Evolutionary conservation across 2,888 invertebrate species (phyloP).

Genomic region (Rhamnusium bicolor): DNA sequence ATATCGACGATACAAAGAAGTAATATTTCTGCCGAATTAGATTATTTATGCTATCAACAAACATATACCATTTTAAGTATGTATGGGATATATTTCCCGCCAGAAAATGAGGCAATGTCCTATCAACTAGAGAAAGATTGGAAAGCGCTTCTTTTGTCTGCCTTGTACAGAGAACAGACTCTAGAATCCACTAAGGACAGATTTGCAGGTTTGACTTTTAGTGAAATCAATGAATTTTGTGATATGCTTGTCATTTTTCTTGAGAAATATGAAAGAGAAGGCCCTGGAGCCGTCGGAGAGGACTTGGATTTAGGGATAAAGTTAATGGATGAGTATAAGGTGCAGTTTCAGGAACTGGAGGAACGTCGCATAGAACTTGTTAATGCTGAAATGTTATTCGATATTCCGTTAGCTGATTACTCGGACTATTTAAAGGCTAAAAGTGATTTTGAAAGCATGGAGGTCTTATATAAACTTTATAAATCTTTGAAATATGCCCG

Average conservation of each 20-base stretch:
- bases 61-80: slow-evolving; percentile 82
- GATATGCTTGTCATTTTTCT: slow-evolving; percentile 79
- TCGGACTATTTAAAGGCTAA: slow-evolving; percentile 80
- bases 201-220: slow-evolving; percentile 86
- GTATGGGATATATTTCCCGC: slow-evolving; percentile 77
- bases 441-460: slow-evolving; percentile 79
- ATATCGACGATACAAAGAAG: slow-evolving; percentile 83
- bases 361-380: slow-evolving; percentile 76
- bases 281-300: slow-evolving; percentile 86
- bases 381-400: slow-evolving; percentile 89
- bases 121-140: slow-evolving; percentile 79
- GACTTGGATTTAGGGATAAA: slow-evolving; percentile 83
- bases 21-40: slow-evolving; percentile 85
- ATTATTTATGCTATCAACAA: slow-evolving; percentile 83
- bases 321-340: slow-evolving; percentile 81
- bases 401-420: slow-evolving; percentile 89
- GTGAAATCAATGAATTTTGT: slow-evolving; percentile 82
- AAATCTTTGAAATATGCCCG: slow-evolving; percentile 84
- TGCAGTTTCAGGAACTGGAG: slow-evolving; percentile 80
- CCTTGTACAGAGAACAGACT: slow-evolving; percentile 79
- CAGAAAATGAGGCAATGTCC: slow-evolving; percentile 75
- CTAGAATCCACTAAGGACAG: slow-evolving; percentile 88
- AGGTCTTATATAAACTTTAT: slow-evolving; percentile 84
- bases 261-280: slow-evolving; percentile 81
- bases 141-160: slow-evolving; percentile 80